A percentile compares a stretch with the other conserved stretches of the same genome.
Conservation (phyloP, 2,888 invertebrate genomes). For the Sussaba pulchella region DNA sequence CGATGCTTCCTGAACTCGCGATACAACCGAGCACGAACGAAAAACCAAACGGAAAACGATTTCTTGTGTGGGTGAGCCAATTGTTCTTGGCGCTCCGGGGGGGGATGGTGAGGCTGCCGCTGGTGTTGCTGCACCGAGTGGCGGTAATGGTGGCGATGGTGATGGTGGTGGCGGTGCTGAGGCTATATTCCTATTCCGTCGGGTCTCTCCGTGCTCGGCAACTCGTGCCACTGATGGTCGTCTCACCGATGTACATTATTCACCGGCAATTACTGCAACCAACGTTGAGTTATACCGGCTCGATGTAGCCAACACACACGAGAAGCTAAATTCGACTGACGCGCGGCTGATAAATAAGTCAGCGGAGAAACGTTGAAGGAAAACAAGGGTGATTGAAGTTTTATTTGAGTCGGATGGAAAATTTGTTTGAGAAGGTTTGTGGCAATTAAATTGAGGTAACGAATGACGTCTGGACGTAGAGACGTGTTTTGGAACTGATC, state of each 20-base stretch:
- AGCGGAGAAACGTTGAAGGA: slow-evolving; percentile 12
- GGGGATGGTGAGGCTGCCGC: too few relatives aligned
- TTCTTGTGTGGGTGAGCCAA: slow-evolving; percentile 36
- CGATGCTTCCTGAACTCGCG: slow-evolving; percentile 47
- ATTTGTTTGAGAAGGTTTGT: background rate
- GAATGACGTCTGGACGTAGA: too few relatives aligned
- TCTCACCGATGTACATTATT: slow-evolving; percentile 52
- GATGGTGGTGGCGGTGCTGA: too few relatives aligned
- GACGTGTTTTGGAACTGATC: too few relatives aligned
- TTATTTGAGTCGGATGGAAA: slow-evolving; percentile 1
- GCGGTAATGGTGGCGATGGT: too few relatives aligned
- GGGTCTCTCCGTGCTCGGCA: background rate
- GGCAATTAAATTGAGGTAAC: too few relatives aligned
- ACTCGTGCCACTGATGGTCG: slow-evolving; percentile 47
- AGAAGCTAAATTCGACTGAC: background rate
- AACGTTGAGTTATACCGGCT: slow-evolving; percentile 14
- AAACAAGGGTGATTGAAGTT: slow-evolving; percentile 16
- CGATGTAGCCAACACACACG: background rate
- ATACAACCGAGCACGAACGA: slow-evolving; percentile 20
- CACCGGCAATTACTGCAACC: slow-evolving; percentile 52
- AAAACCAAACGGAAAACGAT: slow-evolving; percentile 24
- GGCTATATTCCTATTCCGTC: slow-evolving; percentile 6
- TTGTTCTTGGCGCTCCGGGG: slow-evolving; percentile 8
- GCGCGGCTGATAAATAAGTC: slow-evolving; percentile 17
- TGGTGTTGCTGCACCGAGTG: too few relatives aligned